Conservation (phyloP, 2,797 vertebrate genomes). For the Pseudochromis fuscus region DNA sequence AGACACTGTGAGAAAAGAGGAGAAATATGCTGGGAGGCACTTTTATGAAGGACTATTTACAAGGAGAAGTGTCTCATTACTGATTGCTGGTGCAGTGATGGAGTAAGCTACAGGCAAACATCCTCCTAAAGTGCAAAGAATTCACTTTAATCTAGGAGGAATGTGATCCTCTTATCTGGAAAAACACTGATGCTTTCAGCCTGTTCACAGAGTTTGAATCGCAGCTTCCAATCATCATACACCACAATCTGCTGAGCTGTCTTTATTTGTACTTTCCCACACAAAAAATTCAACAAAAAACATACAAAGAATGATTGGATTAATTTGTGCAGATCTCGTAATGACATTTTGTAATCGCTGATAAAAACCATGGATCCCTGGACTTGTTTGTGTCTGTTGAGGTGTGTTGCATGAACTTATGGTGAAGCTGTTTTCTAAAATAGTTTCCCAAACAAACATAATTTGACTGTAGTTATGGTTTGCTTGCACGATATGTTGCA, state of each 20-base stretch:
- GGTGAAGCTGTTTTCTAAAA: conserved; percentile 17
- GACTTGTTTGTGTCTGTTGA: conserved; percentile 4
- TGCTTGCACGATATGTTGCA: conserved; percentile 42
- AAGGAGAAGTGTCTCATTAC: conserved; percentile 28
- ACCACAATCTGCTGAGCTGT: neutral
- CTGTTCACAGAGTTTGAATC: conserved; percentile 20
- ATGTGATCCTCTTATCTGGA: conserved; percentile 43
- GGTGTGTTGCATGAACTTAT: conserved; percentile 1
- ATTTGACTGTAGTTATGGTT: conserved; percentile 12
- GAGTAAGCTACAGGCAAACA: conserved; percentile 27
- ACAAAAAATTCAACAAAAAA: neutral
- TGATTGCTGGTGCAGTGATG: conserved; percentile 23
- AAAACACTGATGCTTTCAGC: conserved; percentile 2
- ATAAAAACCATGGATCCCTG: neutral
- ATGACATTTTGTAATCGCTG: neutral
- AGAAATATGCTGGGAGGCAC: conserved; percentile 24
- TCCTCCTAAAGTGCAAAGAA: conserved; percentile 18
- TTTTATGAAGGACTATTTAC: conserved; percentile 18
- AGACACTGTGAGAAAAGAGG: conserved; percentile 11
- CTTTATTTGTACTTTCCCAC: neutral
- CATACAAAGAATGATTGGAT: neutral
- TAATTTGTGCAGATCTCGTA: neutral
- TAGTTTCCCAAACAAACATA: conserved; percentile 6
- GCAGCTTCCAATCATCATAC: conserved; percentile 6
- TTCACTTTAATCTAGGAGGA: conserved; percentile 43